Base-by-base conservation (phyloP, 2,113 vertebrate species). In the Hippocampus barbouri region DNA sequence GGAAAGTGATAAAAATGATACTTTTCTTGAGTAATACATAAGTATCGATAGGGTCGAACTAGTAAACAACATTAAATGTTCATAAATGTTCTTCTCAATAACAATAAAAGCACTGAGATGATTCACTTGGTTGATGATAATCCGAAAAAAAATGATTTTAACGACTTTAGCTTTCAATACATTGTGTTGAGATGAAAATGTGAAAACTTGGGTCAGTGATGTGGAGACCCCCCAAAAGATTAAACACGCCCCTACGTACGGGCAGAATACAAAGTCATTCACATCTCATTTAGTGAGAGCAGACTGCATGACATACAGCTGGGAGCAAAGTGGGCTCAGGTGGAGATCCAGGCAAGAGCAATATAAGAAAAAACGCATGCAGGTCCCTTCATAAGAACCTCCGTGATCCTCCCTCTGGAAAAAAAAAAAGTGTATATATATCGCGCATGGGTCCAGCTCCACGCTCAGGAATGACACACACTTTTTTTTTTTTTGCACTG, bases 241-340 rank as follows among this genome's bases (percentile, higher is more conserved):
- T 9, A 41, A 21, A 57, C 8, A 30, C 18, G 53, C 21, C 21
- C 21, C 21, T 56, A 38, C 5, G 9, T 10, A 23, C 1, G 53
- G 53, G 30, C 25, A 14, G 10, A 9, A 64, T 23, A 20, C 41
- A 64, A 40, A 63, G 21, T 64, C 21, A n/a, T 43, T 64, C 40
- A 21, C 20, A 41, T 41, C 8, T 43, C 60, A 60, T 30, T 60
- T 16, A 30, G 59, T 30, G 59, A 30, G 59, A 60, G 59, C 59
- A 60, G 60, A 62, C 30, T 21, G 61, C 8, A n/a, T 40, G 30
- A 20, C 34, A 20, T n/a, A n/a, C 34, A 40, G 5, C 16, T 3
- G 45, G 12, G 63, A n/a, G 40, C n/a, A 23, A 72, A 68, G 69
- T 69, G 47, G 69, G 75, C 73, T 80, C 73, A 72, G 76, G 51